Base-by-base conservation (phyloP, 2,797 vertebrate species). In the Alcedo atthis region DNA sequence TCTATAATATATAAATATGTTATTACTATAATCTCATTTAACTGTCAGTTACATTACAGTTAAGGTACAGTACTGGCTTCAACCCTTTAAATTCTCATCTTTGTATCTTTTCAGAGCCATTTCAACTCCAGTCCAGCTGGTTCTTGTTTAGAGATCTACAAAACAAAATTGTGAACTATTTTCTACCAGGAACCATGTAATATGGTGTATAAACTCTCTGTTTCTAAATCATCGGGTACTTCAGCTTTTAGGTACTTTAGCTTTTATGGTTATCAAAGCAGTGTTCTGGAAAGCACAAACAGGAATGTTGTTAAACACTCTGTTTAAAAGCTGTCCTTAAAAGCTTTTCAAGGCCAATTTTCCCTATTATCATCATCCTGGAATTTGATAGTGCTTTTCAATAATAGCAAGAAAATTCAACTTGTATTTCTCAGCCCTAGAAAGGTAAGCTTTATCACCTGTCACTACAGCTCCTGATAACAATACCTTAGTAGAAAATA, bases 191-290 rank as follows among this genome's bases (percentile, higher is more conserved):
- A 81, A 91, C 35, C 54, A 78, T 30, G 59, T 45, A 79, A 74
- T 30, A 67, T 8, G 5, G 32, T 66, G 28, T 75, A 63, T 94
- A 86, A 92, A 80, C 11, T 49, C 57, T 74, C 62, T 85, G 17
- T 85, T 89, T 53, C 70, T 91, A 85, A 58, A 90, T 82, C 16
- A 88, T 92, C 57, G 85, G n/a, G 54, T 80, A 51, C 53, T 93
- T 93, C 42, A 77, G 78, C 63, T 91, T 87, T 69, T 42, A 58
- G 32, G 54, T 80, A 51, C 53, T 93, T 93, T 43, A 79, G 78
- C 68, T 91, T 87, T 69, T 45, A 59, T 9, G 16, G 11, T 66
- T 88, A 64, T 48, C 21, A 76, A 58, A 83, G 37, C 8, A 53
- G 37, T 70, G 75, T 94, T 70, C 73, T 68, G 37, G 77, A 75